Conservation (phyloP, 2,797 vertebrate genomes). For the Loriculus beryllinus region DNA sequence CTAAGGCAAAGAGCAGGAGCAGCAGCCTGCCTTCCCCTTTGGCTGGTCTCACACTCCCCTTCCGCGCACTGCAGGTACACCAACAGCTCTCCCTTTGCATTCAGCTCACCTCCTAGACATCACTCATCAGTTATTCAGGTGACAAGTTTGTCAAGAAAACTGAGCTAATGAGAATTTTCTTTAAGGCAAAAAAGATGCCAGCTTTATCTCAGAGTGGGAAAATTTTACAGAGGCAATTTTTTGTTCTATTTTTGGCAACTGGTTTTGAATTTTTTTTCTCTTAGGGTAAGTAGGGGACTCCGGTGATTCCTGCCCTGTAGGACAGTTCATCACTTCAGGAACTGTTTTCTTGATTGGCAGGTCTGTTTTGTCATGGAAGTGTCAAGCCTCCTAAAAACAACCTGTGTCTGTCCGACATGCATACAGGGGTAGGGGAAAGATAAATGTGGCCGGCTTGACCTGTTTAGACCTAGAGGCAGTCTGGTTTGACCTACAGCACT, state of each 20-base stretch:
- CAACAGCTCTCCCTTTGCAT: not conserved
- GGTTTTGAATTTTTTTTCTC: not conserved
- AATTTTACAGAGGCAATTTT: not conserved
- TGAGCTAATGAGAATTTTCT: not conserved
- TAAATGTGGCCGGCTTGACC: not conserved
- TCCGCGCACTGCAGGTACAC: not conserved
- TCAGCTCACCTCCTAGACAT: not conserved
- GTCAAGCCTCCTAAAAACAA: not conserved
- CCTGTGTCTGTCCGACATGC: not conserved
- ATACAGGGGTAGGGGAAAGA: not conserved
- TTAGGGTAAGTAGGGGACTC: not conserved
- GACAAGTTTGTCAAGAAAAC: not conserved
- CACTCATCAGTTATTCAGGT: not conserved
- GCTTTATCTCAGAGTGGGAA: not conserved
- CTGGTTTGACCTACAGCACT: not conserved
- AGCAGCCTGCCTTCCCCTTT: not conserved
- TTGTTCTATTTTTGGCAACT: not conserved
- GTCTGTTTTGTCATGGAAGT: not conserved
- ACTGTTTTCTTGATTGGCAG: not conserved
- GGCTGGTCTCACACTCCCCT: not conserved
- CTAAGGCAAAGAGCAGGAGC: not conserved
- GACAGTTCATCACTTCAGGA: not conserved
- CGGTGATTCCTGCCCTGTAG: not conserved
- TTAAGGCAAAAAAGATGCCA: not conserved
- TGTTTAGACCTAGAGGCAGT: not conserved